phyloP scores from a whole-genome alignment of 2,888 invertebrate genomes.

The Polydrusus cervinus region DNA sequence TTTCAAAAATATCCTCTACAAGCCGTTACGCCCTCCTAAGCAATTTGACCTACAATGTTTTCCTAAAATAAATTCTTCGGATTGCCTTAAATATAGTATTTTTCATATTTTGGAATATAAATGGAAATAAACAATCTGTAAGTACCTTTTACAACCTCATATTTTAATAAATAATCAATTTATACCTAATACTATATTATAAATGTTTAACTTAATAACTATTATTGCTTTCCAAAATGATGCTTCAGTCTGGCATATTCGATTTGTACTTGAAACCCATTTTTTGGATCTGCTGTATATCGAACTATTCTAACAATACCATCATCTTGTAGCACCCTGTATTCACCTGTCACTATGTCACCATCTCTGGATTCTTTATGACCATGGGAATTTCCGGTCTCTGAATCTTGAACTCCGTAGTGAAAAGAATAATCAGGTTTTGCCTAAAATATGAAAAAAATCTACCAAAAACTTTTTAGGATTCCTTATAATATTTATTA shows the following conservation, averaged over 20 bases:
- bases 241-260: slow-evolving; percentile 62
- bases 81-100: too few relatives aligned
- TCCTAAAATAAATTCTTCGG: too few relatives aligned
- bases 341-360: slow-evolving; percentile 82
- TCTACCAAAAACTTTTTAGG: too few relatives aligned
- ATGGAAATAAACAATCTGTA: too few relatives aligned
- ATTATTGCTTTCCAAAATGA: not conserved
- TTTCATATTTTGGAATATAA: too few relatives aligned
- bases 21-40: too few relatives aligned
- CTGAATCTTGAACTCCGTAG: slow-evolving; percentile 84
- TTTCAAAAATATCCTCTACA: too few relatives aligned
- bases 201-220: not conserved
- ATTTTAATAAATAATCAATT: not conserved
- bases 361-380: slow-evolving; percentile 83
- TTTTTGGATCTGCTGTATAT: slow-evolving; percentile 82
- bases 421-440: slow-evolving; percentile 85
- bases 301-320: slow-evolving; percentile 82
- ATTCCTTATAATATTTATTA: too few relatives aligned
- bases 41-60: too few relatives aligned
- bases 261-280: slow-evolving; percentile 79
- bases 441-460: slow-evolving; percentile 71
- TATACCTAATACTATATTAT: too few relatives aligned
- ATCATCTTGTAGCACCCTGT: slow-evolving; percentile 83
- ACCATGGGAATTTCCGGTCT: slow-evolving; percentile 82
- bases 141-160: too few relatives aligned